phyloP scores from a whole-genome alignment of 1,140 invertebrate species.

The Aphaenogaster ashmeadi region DNA sequence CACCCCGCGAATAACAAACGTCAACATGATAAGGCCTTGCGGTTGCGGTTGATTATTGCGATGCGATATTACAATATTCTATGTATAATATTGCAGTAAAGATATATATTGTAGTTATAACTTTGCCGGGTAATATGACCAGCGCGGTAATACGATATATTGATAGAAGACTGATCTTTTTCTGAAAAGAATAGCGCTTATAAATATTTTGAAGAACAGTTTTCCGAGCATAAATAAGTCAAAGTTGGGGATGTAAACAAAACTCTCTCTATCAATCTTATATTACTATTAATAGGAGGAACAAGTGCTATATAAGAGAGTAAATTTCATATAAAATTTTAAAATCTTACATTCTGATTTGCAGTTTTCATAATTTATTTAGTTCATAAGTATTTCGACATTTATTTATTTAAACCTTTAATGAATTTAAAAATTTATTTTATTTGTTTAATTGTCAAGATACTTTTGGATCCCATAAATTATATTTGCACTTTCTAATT shows the following conservation, averaged over 20 bases:
- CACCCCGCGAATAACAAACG: constrained; percentile 82
- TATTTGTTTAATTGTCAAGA: too few species aligned
- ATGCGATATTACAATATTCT: neutral
- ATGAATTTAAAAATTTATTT: neutral
- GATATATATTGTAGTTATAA: constrained; percentile 1
- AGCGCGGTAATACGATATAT: neutral
- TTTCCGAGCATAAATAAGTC: neutral
- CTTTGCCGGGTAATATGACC: neutral
- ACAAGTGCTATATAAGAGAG: neutral
- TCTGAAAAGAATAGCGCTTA: neutral
- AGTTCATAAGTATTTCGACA: neutral
- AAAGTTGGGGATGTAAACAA: neutral
- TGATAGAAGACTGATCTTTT: neutral
- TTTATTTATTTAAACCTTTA: neutral
- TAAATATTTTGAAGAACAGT: neutral
- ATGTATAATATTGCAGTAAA: neutral
- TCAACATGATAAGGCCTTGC: constrained; percentile 79
- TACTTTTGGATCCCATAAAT: neutral
- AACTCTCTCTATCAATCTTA: neutral
- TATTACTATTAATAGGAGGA: neutral
- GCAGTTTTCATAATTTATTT: neutral
- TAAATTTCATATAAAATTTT: neutral
- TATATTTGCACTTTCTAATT: neutral
- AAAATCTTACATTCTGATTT: neutral
- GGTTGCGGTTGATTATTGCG: constrained; percentile 15